Evolutionary conservation across 2,888 invertebrate species (phyloP).

Genomic region (Glomeris marginata): DNA sequence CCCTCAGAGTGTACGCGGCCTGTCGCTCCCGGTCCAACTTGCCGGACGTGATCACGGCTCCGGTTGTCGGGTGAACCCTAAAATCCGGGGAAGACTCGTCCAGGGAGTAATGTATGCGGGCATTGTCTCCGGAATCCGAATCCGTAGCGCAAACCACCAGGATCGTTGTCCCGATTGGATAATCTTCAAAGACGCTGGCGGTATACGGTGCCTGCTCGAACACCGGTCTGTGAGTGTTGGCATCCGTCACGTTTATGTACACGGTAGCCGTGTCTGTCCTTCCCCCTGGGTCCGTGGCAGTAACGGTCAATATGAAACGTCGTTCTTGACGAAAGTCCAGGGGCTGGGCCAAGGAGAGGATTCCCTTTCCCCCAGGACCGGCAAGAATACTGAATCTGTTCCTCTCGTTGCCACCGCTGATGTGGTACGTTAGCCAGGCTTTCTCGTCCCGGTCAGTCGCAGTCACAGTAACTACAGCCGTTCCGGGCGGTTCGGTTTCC

Average conservation of each 20-base stretch:
- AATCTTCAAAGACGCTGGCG: constrained; percentile 78
- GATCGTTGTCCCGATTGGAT: constrained; percentile 78
- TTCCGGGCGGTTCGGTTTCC: constrained; percentile 59
- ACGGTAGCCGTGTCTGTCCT: constrained; percentile 75
- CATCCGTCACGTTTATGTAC: constrained; percentile 83
- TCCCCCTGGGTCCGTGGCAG: constrained; percentile 80
- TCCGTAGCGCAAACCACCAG: constrained; percentile 83
- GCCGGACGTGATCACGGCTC: constrained; percentile 77
- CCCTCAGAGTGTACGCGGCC: constrained; percentile 66
- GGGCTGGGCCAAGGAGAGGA: constrained; percentile 66
- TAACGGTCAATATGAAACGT: constrained; percentile 62
- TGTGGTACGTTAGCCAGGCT: constrained; percentile 34
- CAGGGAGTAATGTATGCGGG: constrained; percentile 40
- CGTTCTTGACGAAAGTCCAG: constrained; percentile 86
- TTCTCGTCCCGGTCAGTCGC: constrained; percentile 86
- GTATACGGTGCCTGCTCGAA: constrained; percentile 89
- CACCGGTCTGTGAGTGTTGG: constrained; percentile 82
- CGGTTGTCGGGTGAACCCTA: constrained; percentile 78
- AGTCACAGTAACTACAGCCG: constrained; percentile 72
- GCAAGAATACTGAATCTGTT: constrained; percentile 68
- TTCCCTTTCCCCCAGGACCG: constrained; percentile 59
- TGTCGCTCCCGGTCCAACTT: constrained; percentile 67
- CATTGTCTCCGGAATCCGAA: constrained; percentile 88
- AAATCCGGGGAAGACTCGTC: constrained; percentile 42
- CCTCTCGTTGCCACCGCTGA: constrained; percentile 29